Percentiles rank a stretch among this genome's conserved stretches.
Evolutionary conservation across 2,113 vertebrate species (phyloP).

Genomic region (Chaetodon auriga): DNA sequence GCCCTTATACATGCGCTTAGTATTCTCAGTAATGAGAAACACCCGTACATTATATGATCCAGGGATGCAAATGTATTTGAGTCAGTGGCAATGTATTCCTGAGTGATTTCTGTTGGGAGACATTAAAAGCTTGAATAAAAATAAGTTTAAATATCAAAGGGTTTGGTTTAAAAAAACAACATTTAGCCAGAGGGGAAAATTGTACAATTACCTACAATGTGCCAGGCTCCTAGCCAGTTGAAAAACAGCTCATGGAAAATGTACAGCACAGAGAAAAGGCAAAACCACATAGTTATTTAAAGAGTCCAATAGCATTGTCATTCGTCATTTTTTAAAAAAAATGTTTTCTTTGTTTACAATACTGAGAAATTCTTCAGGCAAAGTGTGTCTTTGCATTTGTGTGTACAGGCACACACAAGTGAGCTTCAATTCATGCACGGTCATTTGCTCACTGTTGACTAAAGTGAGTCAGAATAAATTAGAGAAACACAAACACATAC

Average conservation of each 20-base stretch:
- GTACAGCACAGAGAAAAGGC: conserved; percentile 49
- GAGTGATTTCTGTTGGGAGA: conserved; percentile 45
- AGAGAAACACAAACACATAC: conserved; percentile 48
- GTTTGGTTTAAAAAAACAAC: conserved; percentile 51
- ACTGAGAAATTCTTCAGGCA: conserved; percentile 19
- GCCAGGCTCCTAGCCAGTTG: conserved; percentile 51
- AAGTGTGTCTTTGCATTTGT: conserved; percentile 24
- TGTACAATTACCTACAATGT: conserved; percentile 57
- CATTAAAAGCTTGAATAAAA: conserved; percentile 57
- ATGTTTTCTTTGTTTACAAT: conserved; percentile 28
- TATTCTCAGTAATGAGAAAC: conserved; percentile 53
- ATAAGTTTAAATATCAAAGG: conserved; percentile 57
- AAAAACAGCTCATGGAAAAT: conserved; percentile 74
- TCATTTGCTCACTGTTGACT: conserved; percentile 55
- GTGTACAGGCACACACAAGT: conserved; percentile 17
- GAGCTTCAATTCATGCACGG: conserved; percentile 32
- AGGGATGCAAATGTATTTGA: conserved; percentile 40
- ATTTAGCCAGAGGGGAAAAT: conserved; percentile 51
- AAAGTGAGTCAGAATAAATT: conserved; percentile 74
- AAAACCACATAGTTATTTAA: conserved; percentile 59
- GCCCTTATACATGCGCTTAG: conserved; percentile 19
- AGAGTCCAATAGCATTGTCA: conserved; percentile 45
- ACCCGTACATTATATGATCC: neutral
- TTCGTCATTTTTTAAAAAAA: conserved; percentile 32
- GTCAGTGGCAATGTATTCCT: conserved; percentile 38